Base-by-base conservation (phyloP, 2,113 vertebrate genomes). In the Labeo catla region DNA sequence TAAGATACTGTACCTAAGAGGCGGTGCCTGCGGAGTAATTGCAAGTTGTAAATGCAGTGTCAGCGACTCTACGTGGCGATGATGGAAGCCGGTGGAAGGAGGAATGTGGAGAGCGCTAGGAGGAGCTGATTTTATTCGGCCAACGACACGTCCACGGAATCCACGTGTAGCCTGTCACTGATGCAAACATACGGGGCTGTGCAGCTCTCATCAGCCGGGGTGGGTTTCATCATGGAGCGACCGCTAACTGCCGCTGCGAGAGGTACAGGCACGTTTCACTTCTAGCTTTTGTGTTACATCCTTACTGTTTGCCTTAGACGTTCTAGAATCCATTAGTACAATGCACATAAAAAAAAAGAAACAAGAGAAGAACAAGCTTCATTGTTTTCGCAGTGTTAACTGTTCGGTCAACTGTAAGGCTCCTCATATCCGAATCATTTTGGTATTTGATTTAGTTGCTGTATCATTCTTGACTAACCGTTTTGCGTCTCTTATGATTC, bases 1-100 rank as follows among this genome's bases (percentile, higher is more conserved):
- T 10, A 2, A 65, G 23, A 49, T 49, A 65, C 7, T 6, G 78
- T 23, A 21, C 23, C 10, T 34, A 52, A 54, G 9, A 65, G 81
- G 63, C 65, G 65, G 80, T 52, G 21, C 80, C 7, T 50, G 72
- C 72, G 21, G 43, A 49, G 43, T 0, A 73, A 47, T 21, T 21
- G 19, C 70, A n/a, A 12, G 54, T 50, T 28, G 61, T 13, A 66
- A 70, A 39, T 13, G 65, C 45, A 15, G 47, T 36, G 63, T 82
- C 47, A 83, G 81, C 81, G 81, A 49, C 66, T 59, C 77, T 45
- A 86, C 77, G 84, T 85, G 76, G 84, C 84, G 84, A 80, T 59
- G 63, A 70, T 77, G 39, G 76, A 43, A 61, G 0, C 13, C 12
- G 77, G 52, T 50, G 66, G 28, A 28, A 28, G 28, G 28, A 1